Conservation (phyloP, 2,797 vertebrate genomes). For the Prionace glauca region DNA sequence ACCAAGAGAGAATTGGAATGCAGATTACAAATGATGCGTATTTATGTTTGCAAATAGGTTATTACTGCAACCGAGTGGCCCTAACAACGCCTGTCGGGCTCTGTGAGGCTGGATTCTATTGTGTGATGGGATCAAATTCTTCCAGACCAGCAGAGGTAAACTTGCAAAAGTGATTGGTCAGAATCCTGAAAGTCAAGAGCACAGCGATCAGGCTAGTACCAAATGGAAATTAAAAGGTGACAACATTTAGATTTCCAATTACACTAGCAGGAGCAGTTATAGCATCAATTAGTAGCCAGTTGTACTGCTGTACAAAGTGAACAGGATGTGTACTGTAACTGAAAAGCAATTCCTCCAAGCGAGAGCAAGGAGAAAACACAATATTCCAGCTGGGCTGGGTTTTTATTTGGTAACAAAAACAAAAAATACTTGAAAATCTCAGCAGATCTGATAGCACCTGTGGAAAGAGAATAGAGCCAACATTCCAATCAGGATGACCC, state of each 20-base stretch:
- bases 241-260: background rate
- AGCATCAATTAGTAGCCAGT: background rate
- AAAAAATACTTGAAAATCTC: no score
- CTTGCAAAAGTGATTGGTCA: background rate
- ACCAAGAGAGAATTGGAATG: background rate
- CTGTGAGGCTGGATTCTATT: slow-evolving; percentile 54
- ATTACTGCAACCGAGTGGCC: slow-evolving; percentile 43
- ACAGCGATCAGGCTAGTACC: background rate
- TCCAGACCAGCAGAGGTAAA: background rate
- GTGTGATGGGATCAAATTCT: slow-evolving; percentile 37
- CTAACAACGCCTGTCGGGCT: slow-evolving; percentile 53
- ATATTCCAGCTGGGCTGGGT: background rate
- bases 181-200: background rate
- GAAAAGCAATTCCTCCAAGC: background rate
- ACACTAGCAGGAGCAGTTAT: background rate
- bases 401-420: no score
- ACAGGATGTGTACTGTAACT: background rate
- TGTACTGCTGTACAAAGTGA: background rate
- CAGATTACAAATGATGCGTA: background rate
- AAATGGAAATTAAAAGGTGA: background rate
- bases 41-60: background rate
- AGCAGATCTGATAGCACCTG: no score
- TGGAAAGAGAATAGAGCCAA: no score
- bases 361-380: background rate
- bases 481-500: no score